phyloP scores from a whole-genome alignment of 2,113 vertebrate species.

The Mola mola region DNA sequence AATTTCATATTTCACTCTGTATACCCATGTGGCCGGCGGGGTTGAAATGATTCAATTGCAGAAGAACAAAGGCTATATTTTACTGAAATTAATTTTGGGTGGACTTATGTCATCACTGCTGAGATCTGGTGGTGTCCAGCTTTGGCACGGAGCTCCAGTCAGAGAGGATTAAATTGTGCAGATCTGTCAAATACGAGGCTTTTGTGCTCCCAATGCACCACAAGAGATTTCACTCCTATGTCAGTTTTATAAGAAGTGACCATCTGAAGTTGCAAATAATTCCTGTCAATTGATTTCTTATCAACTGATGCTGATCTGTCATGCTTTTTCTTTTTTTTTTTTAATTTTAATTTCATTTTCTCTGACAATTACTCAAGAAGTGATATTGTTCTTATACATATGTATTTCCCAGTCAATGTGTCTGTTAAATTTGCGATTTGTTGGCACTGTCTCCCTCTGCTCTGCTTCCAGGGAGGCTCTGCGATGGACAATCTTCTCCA shows the following conservation, averaged over 20 bases:
- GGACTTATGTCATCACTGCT: conserved; percentile 51
- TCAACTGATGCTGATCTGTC: neutral
- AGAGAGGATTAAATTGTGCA: conserved; percentile 47
- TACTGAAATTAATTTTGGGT: conserved; percentile 52
- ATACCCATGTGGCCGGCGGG: conserved; percentile 7
- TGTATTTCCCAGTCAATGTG: neutral
- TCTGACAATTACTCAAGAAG: neutral
- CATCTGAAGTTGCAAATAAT: neutral
- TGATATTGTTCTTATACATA: neutral
- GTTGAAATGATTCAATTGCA: conserved; percentile 14
- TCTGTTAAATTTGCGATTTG: no score
- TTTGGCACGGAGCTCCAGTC: conserved; percentile 13
- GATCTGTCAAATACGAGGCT: conserved; percentile 34
- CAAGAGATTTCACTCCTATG: neutral
- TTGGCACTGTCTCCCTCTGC: neutral
- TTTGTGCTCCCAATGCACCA: neutral
- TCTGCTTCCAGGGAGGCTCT: conserved; percentile 85
- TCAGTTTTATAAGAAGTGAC: neutral
- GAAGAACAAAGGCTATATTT: conserved; percentile 48
- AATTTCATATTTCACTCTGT: neutral
- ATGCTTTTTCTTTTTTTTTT: neutral
- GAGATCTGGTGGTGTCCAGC: conserved; percentile 44
- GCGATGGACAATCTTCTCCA: conserved; percentile 89
- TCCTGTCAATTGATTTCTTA: neutral
- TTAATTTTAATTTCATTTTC: neutral